These are phyloP conservation scores for Bellardia bayeri DNA, from an alignment of 2,888 invertebrate genomes.

Conservation along the genomic window DNA sequence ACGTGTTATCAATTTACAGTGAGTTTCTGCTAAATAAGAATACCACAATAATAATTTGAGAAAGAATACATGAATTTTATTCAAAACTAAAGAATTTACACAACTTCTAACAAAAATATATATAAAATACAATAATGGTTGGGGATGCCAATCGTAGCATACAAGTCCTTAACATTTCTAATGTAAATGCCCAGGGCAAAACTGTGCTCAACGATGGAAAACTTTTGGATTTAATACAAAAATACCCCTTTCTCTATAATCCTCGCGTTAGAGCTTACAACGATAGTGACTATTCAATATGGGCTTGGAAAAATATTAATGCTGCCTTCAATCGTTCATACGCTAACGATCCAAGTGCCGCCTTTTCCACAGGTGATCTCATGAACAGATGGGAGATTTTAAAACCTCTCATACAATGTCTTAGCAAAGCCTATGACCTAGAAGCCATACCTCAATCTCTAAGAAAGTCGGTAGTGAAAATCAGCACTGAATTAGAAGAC, in stretches of 20 bases:
- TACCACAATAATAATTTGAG: background rate
- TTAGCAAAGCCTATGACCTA: constrained; percentile 71
- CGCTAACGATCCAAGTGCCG: constrained; percentile 54
- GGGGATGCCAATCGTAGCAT: constrained; percentile 56
- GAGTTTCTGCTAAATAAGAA: constrained; percentile 6
- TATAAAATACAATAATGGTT: constrained; percentile 44
- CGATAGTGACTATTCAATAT: constrained; percentile 72
- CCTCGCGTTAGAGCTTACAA: constrained; percentile 67
- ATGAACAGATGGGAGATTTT: constrained; percentile 77
- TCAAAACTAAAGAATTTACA: too few relatives aligned
- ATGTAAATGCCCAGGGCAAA: constrained; percentile 71
- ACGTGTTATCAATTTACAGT: background rate
- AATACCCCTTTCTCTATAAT: constrained; percentile 74
- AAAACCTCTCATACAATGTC: constrained; percentile 73
- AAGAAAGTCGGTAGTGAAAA: constrained; percentile 72
- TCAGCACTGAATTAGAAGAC: constrained; percentile 65
- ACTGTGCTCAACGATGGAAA: constrained; percentile 75
- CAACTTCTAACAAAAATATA: background rate
- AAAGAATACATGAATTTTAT: background rate
- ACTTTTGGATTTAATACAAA: constrained; percentile 73
- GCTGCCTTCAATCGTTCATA: constrained; percentile 72
- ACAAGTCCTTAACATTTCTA: constrained; percentile 75
- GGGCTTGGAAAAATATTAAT: constrained; percentile 75
- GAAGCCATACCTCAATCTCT: constrained; percentile 74
- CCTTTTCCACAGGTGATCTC: constrained; percentile 75